These are phyloP conservation scores for Callospermophilus lateralis DNA, from an alignment of 2,113 vertebrate species.

Conservation along the genomic window DNA sequence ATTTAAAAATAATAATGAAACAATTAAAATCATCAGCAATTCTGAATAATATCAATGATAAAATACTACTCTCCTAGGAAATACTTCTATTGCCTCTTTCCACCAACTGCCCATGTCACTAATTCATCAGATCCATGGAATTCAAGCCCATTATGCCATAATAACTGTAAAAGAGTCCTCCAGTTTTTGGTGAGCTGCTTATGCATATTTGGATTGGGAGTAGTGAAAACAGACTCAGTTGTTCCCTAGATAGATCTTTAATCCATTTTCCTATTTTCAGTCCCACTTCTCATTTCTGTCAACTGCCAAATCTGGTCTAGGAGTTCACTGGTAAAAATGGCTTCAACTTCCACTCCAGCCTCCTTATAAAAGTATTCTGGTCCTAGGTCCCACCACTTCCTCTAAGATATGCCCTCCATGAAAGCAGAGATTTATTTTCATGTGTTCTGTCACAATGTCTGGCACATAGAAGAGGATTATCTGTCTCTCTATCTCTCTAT, in stretches of 20 bases:
- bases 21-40: conserved; percentile 11
- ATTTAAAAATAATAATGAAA: conserved; percentile 50
- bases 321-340: neutral
- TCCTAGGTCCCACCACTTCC: neutral
- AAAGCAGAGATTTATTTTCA: neutral
- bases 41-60: conserved; percentile 7
- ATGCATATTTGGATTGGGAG: neutral
- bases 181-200: neutral
- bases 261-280: neutral
- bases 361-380: neutral
- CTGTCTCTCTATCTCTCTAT: neutral
- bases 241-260: conserved; percentile 9
- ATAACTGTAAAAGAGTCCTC: neutral
- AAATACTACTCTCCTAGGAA: neutral
- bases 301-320: neutral
- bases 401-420: neutral
- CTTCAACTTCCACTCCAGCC: neutral
- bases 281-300: neutral
- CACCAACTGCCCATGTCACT: neutral
- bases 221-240: neutral
- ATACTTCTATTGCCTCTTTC: neutral
- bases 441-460: neutral
- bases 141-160: neutral
- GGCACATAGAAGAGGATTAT: neutral
- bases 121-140: neutral